Percentiles rank a stretch among this genome's conserved stretches.
phyloP scores from a whole-genome alignment of 2,888 invertebrate genomes.

The Xestia c-nigrum region DNA sequence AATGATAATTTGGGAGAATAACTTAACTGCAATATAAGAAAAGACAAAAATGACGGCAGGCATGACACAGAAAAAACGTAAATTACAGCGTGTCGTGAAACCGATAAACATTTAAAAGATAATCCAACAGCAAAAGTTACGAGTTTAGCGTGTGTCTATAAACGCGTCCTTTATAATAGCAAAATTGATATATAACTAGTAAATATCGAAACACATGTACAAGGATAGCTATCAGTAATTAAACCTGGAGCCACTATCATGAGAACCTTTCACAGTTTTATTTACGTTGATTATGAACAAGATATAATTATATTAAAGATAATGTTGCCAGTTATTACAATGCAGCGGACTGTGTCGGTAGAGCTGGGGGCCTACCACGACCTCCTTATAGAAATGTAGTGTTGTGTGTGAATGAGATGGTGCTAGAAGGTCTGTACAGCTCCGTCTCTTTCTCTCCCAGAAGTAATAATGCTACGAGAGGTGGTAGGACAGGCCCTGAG shows the following conservation, averaged over 20 bases:
- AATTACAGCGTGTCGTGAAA: background rate
- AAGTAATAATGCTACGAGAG: background rate
- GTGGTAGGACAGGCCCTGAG: background rate
- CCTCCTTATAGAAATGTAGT: background rate
- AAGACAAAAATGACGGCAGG: background rate
- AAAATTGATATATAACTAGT: constrained; percentile 10
- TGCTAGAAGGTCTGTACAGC: background rate
- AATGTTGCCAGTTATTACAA: constrained; percentile 65
- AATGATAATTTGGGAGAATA: background rate
- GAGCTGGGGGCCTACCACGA: background rate
- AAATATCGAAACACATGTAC: constrained; percentile 48
- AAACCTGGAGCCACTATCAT: constrained; percentile 37
- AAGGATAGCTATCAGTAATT: constrained; percentile 59
- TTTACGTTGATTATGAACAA: constrained; percentile 59
- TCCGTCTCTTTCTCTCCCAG: background rate
- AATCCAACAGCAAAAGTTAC: background rate
- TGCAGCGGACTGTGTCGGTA: constrained; percentile 64
- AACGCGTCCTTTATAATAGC: constrained; percentile 19
- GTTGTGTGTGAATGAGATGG: background rate
- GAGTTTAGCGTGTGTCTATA: constrained; percentile 15
- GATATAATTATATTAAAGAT: constrained; percentile 66
- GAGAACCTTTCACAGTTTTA: constrained; percentile 64
- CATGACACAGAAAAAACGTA: background rate
- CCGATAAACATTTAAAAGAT: background rate
- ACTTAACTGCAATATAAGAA: background rate